Conservation (phyloP, 2,797 vertebrate genomes). For the Mastacembelus armatus region DNA sequence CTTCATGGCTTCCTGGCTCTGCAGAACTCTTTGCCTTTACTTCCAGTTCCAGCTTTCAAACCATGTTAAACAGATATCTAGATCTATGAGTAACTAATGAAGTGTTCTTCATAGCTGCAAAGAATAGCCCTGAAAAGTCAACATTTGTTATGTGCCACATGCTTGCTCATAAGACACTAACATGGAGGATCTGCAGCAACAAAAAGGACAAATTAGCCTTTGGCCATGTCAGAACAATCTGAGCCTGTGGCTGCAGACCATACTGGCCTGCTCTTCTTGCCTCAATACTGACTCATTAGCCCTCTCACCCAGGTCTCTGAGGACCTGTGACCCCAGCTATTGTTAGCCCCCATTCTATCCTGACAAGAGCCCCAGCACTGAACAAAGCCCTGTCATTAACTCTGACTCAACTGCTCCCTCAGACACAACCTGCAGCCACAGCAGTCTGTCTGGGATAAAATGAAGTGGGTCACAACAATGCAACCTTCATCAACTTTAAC, state of each 20-base stretch:
- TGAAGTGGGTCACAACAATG: constrained; percentile 51
- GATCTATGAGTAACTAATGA: no score
- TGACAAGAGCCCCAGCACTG: constrained; percentile 25
- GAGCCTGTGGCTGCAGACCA: constrained; percentile 32
- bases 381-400: constrained; percentile 75
- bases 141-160: background rate
- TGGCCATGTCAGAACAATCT: constrained; percentile 36
- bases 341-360: constrained; percentile 62
- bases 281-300: constrained; percentile 64
- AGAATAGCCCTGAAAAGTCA: background rate
- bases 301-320: constrained; percentile 58
- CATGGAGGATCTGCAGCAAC: constrained; percentile 15
- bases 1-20: background rate
- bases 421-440: constrained; percentile 45
- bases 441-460: constrained; percentile 48
- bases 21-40: no score
- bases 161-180: background rate
- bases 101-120: background rate
- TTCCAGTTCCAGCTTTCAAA: background rate
- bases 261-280: constrained; percentile 43
- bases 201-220: constrained; percentile 44
- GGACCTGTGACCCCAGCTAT: constrained; percentile 69
- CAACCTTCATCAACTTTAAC: constrained; percentile 54
- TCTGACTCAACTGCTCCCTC: constrained; percentile 49
- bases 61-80: background rate